Base-by-base conservation (phyloP, 2,888 invertebrate genomes). In the Argyresthia goedartella region DNA sequence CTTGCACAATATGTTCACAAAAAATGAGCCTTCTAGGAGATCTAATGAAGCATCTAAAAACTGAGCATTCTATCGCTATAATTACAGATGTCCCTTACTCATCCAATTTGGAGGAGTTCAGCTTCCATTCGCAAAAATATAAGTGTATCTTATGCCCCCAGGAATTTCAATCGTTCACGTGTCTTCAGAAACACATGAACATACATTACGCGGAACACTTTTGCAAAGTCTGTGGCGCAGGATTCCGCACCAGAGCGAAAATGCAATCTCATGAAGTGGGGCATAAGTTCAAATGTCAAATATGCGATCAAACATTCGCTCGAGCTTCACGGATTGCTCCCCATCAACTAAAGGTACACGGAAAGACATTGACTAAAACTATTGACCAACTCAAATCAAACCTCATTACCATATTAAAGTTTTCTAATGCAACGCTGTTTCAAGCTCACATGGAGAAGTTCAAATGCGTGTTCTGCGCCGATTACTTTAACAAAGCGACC, bases 151-250 rank as follows among this genome's bases (percentile, higher is more conserved):
- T 55, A 72, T 10, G 76, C 72, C 0, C 81, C 71, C 6, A 60
- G 76, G 8, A 77, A 79, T 0, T 84, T 85, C 43, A 84, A 85
- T 53, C 80, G 79, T 52, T 74, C 77, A 54, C 78, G 76, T 0
- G 79, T 70, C 58, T 86, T 10, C 81, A 79, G 76, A 84, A 82
- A 36, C 86, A 86, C 43, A 86, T 86, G 86, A 85, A 86, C 49
- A 59, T 72, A 0, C 86, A 86, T 48, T 85, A 75, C 46, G 67
- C 81, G 44, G 86, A 86, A 54, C 85, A 84, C 41, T 82, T 85
- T 42, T 86, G 86, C 56, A 78, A 81, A 0, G 79, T 67, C 0
- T 86, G 86, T 52, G 86, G 85, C 0, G 81, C 81, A 0, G 86
- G 84, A 0, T 85, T 84, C 57, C 82, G 82, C 0, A 86, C 81